A percentile compares a stretch with the other conserved stretches of the same genome.
These are phyloP conservation scores for Lytechinus variegatus DNA, from an alignment of 35 echinoderm and acorn worm species.

Conservation along the genomic window DNA sequence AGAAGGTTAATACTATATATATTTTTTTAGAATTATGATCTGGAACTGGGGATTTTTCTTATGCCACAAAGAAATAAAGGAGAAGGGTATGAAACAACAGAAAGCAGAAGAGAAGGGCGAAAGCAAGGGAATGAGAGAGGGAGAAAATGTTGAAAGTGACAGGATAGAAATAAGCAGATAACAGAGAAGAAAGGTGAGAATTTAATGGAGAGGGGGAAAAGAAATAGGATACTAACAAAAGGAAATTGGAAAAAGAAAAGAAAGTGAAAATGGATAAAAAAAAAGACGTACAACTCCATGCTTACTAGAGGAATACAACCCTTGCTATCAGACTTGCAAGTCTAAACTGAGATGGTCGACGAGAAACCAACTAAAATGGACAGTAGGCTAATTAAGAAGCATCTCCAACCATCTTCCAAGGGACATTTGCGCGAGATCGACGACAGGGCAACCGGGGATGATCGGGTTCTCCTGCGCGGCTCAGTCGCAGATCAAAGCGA, in stretches of 20 bases:
- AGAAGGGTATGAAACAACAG: background rate
- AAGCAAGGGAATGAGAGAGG: background rate
- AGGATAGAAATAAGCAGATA: background rate
- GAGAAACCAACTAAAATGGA: background rate
- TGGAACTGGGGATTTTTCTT: background rate
- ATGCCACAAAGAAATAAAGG: background rate
- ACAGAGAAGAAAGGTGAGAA: background rate
- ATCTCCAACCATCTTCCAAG: background rate
- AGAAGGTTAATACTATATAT: too few species aligned
- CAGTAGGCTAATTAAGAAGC: conserved; percentile 14
- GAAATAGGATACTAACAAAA: background rate
- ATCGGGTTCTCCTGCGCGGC: background rate
- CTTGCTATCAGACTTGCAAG: background rate
- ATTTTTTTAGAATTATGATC: background rate
- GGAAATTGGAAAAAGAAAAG: background rate
- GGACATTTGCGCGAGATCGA: background rate
- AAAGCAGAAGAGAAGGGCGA: background rate
- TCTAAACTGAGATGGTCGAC: background rate
- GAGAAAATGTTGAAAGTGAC: background rate
- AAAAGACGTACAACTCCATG: background rate
- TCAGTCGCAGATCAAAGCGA: background rate
- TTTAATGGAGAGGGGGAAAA: background rate
- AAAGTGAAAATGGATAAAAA: background rate
- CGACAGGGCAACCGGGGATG: background rate
- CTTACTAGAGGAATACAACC: background rate